Evolutionary conservation across 1,140 invertebrate species (phyloP).

Genomic region (Ceratitis capitata): DNA sequence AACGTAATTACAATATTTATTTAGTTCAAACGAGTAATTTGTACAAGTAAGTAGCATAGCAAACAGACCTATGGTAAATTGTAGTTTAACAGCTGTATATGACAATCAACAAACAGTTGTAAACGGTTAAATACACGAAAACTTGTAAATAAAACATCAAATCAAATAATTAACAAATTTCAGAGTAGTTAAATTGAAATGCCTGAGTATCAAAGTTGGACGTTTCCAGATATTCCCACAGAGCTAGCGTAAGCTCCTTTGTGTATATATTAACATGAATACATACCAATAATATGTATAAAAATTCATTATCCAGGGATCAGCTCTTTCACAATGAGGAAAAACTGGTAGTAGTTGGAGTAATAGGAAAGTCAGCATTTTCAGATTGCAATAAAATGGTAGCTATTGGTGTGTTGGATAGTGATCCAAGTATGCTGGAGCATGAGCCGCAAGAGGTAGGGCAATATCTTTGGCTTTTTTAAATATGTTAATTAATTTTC

Average conservation of each 20-base stretch:
- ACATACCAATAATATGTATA: not conserved
- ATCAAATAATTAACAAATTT: too few relatives aligned
- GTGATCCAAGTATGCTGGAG: conserved; percentile 38
- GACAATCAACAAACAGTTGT: too few relatives aligned
- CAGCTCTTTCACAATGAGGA: conserved; percentile 44
- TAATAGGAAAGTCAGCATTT: conserved; percentile 58
- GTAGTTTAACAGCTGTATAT: too few relatives aligned
- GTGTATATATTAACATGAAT: not conserved
- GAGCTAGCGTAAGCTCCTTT: conserved; percentile 52
- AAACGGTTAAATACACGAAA: too few relatives aligned
- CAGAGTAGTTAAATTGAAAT: too few relatives aligned
- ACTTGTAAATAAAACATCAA: too few relatives aligned
- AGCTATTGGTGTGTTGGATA: conserved; percentile 51
- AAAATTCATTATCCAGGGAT: not conserved
- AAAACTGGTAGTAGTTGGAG: conserved; percentile 56
- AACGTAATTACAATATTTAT: too few relatives aligned
- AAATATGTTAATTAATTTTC: not conserved
- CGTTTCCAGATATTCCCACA: conserved; percentile 53
- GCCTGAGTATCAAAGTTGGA: conserved; percentile 54
- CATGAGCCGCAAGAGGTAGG: conserved; percentile 44
- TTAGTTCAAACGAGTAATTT: too few relatives aligned
- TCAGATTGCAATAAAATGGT: conserved; percentile 60
- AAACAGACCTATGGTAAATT: too few relatives aligned
- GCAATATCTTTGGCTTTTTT: not conserved
- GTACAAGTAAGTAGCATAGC: too few relatives aligned